Evolutionary conservation across 2,888 invertebrate genomes (phyloP).

Genomic region (Artemia sp.): DNA sequence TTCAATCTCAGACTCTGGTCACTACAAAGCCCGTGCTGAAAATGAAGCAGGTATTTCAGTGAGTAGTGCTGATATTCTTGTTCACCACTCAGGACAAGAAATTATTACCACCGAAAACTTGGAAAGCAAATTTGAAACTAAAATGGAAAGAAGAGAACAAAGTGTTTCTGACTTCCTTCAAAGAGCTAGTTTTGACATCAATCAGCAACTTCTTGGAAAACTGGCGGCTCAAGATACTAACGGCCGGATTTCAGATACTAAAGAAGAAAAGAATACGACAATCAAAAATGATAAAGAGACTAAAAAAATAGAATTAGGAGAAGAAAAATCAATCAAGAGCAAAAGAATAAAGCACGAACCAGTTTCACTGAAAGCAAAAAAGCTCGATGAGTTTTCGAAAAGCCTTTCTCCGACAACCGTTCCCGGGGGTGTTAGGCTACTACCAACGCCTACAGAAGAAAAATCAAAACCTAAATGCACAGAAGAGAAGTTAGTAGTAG

Average conservation of each 20-base stretch:
- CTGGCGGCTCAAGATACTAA: background rate
- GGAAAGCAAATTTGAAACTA: background rate
- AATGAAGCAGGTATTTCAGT: conserved; percentile 65
- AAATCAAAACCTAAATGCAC: conserved; percentile 28
- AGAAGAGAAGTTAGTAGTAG: conserved; percentile 22
- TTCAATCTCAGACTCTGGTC: conserved; percentile 44
- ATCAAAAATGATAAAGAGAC: background rate
- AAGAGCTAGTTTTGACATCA: background rate
- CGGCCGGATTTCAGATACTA: background rate
- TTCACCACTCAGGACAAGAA: conserved; percentile 33
- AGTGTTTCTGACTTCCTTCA: background rate
- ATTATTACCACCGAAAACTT: conserved; percentile 3
- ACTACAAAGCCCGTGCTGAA: conserved; percentile 53
- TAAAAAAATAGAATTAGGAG: background rate
- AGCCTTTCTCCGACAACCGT: conserved; percentile 37
- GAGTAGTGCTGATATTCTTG: conserved; percentile 58
- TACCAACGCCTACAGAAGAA: conserved; percentile 20
- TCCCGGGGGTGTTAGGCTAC: conserved; percentile 35
- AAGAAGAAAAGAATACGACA: background rate
- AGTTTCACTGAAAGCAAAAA: conserved; percentile 42
- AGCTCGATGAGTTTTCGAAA: conserved; percentile 40
- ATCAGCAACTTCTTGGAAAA: too few relatives aligned
- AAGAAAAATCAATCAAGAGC: background rate
- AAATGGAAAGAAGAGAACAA: background rate
- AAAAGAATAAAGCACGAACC: conserved; percentile 31